Conservation (phyloP, 2,888 invertebrate genomes). For the Antitype chi region DNA sequence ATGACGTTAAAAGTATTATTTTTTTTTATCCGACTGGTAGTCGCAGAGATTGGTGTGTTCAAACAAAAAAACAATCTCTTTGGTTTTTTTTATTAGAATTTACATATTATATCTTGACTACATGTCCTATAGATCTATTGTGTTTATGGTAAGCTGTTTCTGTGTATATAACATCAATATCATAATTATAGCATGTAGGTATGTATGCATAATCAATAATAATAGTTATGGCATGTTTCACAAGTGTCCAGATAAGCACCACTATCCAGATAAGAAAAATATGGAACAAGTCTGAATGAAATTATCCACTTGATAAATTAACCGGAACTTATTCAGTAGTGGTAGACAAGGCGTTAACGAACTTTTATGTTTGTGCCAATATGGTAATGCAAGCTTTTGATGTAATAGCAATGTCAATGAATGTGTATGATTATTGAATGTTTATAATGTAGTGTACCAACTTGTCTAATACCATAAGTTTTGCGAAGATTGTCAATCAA, state of each 20-base stretch:
- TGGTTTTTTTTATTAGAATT: no score
- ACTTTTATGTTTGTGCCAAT: not conserved
- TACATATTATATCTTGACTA: not conserved
- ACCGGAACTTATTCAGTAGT: not conserved
- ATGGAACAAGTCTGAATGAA: not conserved
- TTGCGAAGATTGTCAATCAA: constrained; percentile 91
- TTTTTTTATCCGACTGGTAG: no score
- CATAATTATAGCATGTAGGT: no score
- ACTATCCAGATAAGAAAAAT: not conserved
- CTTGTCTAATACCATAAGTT: constrained; percentile 89
- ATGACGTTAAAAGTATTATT: no score
- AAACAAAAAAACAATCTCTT: no score
- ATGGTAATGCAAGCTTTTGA: not conserved
- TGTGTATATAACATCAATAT: no score
- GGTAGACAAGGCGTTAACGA: not conserved
- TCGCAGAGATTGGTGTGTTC: no score
- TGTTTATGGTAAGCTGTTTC: constrained; percentile 5
- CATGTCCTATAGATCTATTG: not conserved
- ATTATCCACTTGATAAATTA: not conserved
- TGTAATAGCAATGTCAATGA: constrained; percentile 16
- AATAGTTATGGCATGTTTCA: not conserved
- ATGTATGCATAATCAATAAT: constrained; percentile 1
- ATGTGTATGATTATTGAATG: constrained; percentile 42
- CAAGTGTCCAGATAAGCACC: not conserved
- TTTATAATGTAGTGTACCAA: constrained; percentile 79